Evolutionary conservation across 2,113 vertebrate genomes (phyloP).

Genomic region (Halichoerus grypus): DNA sequence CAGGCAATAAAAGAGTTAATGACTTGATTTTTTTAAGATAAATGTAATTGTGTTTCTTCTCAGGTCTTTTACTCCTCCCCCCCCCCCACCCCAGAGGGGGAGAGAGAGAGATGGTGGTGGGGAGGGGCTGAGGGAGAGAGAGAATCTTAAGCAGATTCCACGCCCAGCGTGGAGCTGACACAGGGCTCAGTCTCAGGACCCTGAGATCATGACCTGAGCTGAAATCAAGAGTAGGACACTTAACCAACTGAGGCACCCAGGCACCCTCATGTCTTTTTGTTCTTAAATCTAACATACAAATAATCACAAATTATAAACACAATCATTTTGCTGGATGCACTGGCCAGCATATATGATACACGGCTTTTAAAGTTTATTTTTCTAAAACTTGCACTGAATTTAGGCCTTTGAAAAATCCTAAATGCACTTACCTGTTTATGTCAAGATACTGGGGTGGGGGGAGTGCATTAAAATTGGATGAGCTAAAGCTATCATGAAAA

Average conservation of each 20-base stretch:
- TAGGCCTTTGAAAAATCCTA: neutral
- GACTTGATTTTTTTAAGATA: neutral
- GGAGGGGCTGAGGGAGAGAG: neutral
- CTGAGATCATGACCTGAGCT: neutral
- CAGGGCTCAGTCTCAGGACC: neutral
- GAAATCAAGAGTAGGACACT: neutral
- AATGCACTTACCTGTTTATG: neutral
- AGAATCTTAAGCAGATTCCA: neutral
- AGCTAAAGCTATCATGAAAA: neutral
- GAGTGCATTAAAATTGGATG: neutral
- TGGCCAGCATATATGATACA: neutral
- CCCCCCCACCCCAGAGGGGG: neutral
- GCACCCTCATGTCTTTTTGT: neutral
- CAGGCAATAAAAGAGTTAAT: neutral
- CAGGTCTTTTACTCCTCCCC: neutral
- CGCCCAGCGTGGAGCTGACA: neutral
- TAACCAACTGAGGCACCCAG: neutral
- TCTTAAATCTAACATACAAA: conserved; percentile 3
- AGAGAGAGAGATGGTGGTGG: neutral
- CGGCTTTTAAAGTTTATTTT: neutral
- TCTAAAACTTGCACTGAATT: neutral
- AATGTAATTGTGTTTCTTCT: neutral
- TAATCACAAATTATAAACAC: neutral
- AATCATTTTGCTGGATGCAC: neutral
- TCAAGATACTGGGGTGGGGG: neutral